Evolutionary conservation across 2,113 vertebrate genomes (phyloP).

Genomic region (Phycodurus eques): DNA sequence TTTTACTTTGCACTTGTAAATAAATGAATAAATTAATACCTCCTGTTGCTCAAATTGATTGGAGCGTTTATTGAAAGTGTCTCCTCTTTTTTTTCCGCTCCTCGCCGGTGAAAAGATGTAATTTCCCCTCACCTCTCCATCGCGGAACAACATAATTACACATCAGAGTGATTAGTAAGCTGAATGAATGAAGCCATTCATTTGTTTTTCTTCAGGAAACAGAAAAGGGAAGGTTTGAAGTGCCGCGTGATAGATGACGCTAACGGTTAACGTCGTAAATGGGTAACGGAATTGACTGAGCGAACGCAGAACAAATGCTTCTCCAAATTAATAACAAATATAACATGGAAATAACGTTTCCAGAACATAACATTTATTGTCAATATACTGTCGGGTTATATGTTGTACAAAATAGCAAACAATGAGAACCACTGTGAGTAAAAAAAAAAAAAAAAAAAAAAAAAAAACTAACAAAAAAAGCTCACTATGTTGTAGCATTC

Average conservation of each 20-base stretch:
- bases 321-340: not conserved
- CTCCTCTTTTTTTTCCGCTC: not conserved
- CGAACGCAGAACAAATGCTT: not conserved
- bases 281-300: not conserved
- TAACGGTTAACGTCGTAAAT: not conserved
- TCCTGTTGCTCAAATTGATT: not conserved
- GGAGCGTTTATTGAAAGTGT: not conserved
- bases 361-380: not conserved
- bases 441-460: not conserved
- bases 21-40: conserved; percentile 2
- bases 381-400: not conserved
- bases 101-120: not conserved
- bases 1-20: not conserved
- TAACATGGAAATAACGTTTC: not conserved
- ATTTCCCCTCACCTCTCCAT: conserved; percentile 3
- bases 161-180: conserved; percentile 1
- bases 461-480: not conserved
- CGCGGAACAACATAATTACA: conserved; percentile 1
- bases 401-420: not conserved
- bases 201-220: not conserved
- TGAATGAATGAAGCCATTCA: not conserved
- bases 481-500: no score
- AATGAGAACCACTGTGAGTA: not conserved
- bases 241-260: not conserved
- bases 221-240: not conserved